phyloP scores from a whole-genome alignment of 2,797 vertebrate species.

The Hyperoplus lanceolatus region DNA sequence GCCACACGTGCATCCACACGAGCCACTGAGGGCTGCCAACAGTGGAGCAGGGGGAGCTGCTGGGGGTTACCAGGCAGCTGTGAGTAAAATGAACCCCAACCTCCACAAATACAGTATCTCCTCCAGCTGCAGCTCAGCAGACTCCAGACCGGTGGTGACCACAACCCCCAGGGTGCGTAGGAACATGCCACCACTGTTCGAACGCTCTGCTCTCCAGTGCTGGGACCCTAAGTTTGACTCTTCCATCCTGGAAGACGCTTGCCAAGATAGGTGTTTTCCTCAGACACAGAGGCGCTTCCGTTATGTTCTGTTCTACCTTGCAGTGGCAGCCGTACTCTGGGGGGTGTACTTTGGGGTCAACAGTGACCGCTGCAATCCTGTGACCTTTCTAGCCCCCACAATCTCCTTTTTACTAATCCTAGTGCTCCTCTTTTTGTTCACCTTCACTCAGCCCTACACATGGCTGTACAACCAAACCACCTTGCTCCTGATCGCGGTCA shows the following conservation, averaged over 20 bases:
- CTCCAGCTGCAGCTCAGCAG: slow-evolving; percentile 95
- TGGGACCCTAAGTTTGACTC: slow-evolving; percentile 99
- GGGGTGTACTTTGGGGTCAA: slow-evolving; percentile 91
- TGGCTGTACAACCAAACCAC: slow-evolving; percentile 91
- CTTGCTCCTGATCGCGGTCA: slow-evolving; percentile 89
- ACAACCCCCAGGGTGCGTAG: slow-evolving; percentile 75
- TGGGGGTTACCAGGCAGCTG: slow-evolving; percentile 59
- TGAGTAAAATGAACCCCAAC: slow-evolving; percentile 82
- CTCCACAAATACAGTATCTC: slow-evolving; percentile 95
- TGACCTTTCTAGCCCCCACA: slow-evolving; percentile 88
- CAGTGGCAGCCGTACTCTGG: slow-evolving; percentile 91
- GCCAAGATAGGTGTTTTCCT: slow-evolving; percentile 95
- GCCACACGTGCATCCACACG: slow-evolving; percentile 76
- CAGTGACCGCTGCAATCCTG: slow-evolving; percentile 81
- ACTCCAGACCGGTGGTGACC: slow-evolving; percentile 85
- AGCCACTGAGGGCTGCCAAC: slow-evolving; percentile 67
- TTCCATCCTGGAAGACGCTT: slow-evolving; percentile 93
- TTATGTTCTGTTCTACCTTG: slow-evolving; percentile 95
- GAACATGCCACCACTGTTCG: slow-evolving; percentile 93
- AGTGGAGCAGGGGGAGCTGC: slow-evolving; percentile 53
- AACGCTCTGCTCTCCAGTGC: slow-evolving; percentile 94
- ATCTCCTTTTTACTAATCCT: slow-evolving; percentile 90
- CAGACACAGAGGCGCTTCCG: slow-evolving; percentile 95
- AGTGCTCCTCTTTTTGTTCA: slow-evolving; percentile 91
- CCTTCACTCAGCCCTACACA: slow-evolving; percentile 90